Evolutionary conservation across 2,888 invertebrate genomes (phyloP), one percentile per base, ranked within the genome.

Genomic region (Watsonalla cultraria): DNA sequence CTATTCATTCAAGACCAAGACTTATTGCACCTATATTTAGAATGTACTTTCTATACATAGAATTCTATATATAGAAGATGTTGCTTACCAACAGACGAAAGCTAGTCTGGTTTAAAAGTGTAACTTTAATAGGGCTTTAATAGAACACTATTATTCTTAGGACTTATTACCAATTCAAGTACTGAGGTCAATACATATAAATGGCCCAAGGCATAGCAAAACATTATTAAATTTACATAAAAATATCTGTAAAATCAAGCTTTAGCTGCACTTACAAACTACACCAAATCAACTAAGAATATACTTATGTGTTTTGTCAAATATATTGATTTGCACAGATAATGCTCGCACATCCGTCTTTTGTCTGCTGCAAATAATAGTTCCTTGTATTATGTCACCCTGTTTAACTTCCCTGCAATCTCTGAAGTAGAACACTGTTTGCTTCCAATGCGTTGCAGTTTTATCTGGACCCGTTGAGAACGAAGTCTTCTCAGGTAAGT

Each of bases 401-500:
- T 93, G 85, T 61, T 93, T 93, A 0, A 97, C 93, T 50, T 92
- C 80, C 49, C 95, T 92, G 39, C 95, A 94, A 63, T 95, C 92
- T 59, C 93, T 94, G 11, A 98, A 90, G 72, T 96, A 95, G 80
- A 98, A 97, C 0, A 97, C 92, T 0, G 97, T 97, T 82, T 98
- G 98, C 76, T 98, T 97, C 98, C 98, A 98, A 90, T 98, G 98
- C 0, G 98, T 98, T 24, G 93, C 90, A 0, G 92, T 91, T 0
- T 91, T 86, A 45, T 92, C 86, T 5, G 98, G 98, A 0, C 96
- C 94, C 0, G 98, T 98, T 51, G 95, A 94, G 69, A 98, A 94
- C 5, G 90, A 84, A 6, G 96, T 91, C 11, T 92, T 84, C 63
- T 93, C 92, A 1, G 93, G 92, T 53, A 95, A 83, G 72, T 95